Base-by-base conservation (phyloP, 1,140 invertebrate species). In the Lepidurus packardi region DNA sequence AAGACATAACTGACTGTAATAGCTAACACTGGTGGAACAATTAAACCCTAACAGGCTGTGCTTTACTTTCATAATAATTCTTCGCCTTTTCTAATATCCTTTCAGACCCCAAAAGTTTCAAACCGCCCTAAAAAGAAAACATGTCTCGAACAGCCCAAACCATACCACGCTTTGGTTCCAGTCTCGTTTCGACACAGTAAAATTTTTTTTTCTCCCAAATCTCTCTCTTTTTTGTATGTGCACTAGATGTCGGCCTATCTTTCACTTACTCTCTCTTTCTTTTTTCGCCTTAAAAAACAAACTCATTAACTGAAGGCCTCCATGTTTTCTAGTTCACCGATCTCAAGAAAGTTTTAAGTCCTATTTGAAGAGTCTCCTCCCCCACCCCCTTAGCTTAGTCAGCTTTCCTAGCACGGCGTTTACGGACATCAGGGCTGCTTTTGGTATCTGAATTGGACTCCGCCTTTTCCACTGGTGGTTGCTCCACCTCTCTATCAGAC, bases 351-450 rank as follows among this genome's bases (percentile, higher is more conserved):
- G 21, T 65, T 47, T 34, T 34, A 34, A 34, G 34, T 34, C 3
- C 34, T 34, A 34, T 34, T 34, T 34, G 34, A 34, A 34, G 34
- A 34, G 34, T 34, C 34, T 34, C 2, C 34, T 34, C 34, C 34
- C 34, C 34, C 34, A 1, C 1, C 34, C 34, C 34, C 34, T 0
- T 4, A 34, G 34, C 21, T 65, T 78, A 78, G 42, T 78, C 78
- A 1, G 78, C 78, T 78, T 78, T 78, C 24, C 78, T 73, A 24
- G 65, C 47, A 10, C 78, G 78, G 24, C 78, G 43, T 74, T 74
- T 74, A 44, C 78, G 73, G 11, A 78, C 73, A 45, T 78, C 78
- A 41, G 78, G 78, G 75, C 73, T 74, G 43, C n/a, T 74, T 25
- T 42, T 43, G 43, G 78, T 16, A 21, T 65, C 34, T 24, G 25